These are phyloP conservation scores for Pipistrellus pygmaeus DNA, from an alignment of 2,797 vertebrate genomes.

Conservation along the genomic window DNA sequence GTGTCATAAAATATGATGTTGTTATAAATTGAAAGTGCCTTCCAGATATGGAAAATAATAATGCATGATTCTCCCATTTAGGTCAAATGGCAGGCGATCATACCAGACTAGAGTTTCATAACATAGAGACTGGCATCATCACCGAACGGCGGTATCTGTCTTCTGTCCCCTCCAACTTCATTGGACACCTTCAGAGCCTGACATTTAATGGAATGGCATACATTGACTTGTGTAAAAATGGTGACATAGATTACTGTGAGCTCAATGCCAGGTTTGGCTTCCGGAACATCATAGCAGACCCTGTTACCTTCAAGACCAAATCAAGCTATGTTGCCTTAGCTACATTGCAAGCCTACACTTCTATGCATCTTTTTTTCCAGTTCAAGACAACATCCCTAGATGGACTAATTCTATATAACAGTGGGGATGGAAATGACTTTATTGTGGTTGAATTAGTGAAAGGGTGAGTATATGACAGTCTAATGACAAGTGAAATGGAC, in stretches of 20 bases:
- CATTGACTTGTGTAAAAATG: conserved; percentile 99
- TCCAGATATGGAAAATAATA: background rate
- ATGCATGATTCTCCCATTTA: conserved; percentile 85
- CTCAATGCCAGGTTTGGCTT: conserved; percentile 98
- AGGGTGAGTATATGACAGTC: conserved; percentile 90
- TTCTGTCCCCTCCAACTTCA: conserved; percentile 97
- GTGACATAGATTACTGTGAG: conserved; percentile 99
- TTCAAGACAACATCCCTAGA: conserved; percentile 99
- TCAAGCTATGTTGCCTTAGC: conserved; percentile 96
- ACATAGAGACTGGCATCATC: conserved; percentile 99
- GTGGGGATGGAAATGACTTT: conserved; percentile 98
- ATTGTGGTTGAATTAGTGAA: conserved; percentile 99
- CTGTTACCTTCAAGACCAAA: conserved; percentile 98
- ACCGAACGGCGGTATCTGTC: conserved; percentile 96
- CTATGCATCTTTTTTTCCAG: conserved; percentile 99
- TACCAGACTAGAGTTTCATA: conserved; percentile 98
- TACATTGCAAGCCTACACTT: conserved; percentile 97
- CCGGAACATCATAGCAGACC: conserved; percentile 99
- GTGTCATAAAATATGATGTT: background rate
- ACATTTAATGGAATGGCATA: conserved; percentile 99
- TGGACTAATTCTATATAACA: conserved; percentile 98
- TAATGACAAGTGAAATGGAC: background rate
- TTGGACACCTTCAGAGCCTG: conserved; percentile 98
- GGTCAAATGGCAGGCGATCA: conserved; percentile 99
- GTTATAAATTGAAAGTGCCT: background rate